A percentile compares a stretch with the other conserved stretches of the same genome.
phyloP scores from a whole-genome alignment of 2,888 invertebrate species.

The Nectonema munidae region DNA sequence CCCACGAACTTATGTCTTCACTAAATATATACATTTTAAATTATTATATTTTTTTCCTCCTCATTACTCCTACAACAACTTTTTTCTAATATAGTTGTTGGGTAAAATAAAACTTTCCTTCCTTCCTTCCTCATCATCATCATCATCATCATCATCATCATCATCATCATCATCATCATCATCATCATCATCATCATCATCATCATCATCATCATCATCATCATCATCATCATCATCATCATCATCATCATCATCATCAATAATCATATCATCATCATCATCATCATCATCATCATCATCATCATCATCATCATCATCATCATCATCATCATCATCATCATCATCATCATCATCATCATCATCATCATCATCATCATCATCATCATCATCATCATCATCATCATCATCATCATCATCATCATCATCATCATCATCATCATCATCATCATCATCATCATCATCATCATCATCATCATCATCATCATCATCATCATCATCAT shows the following conservation, averaged over 20 bases:
- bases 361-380: conserved; percentile 9
- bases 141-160: conserved; percentile 8
- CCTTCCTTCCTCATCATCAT: conserved; percentile 10
- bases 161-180: conserved; percentile 8
- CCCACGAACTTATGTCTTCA: too few species aligned
- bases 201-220: conserved; percentile 8
- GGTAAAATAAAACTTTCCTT: too few species aligned
- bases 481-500: conserved; percentile 11
- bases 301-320: conserved; percentile 13
- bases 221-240: conserved; percentile 21
- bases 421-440: neutral
- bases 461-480: conserved; percentile 10
- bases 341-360: conserved; percentile 11
- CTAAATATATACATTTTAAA: too few species aligned
- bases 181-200: conserved; percentile 11
- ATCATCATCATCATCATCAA: conserved; percentile 19
- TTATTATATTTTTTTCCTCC: too few species aligned
- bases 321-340: conserved; percentile 14
- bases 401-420: conserved; percentile 9
- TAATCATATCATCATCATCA: too few species aligned
- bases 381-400: conserved; percentile 12
- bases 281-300: conserved; percentile 14
- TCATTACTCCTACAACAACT: too few species aligned
- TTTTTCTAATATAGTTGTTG: too few species aligned
- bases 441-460: conserved; percentile 1